Evolutionary conservation across 2,888 invertebrate genomes (phyloP), one percentile per base, ranked within the genome.

Genomic region (Chesias legatella): DNA sequence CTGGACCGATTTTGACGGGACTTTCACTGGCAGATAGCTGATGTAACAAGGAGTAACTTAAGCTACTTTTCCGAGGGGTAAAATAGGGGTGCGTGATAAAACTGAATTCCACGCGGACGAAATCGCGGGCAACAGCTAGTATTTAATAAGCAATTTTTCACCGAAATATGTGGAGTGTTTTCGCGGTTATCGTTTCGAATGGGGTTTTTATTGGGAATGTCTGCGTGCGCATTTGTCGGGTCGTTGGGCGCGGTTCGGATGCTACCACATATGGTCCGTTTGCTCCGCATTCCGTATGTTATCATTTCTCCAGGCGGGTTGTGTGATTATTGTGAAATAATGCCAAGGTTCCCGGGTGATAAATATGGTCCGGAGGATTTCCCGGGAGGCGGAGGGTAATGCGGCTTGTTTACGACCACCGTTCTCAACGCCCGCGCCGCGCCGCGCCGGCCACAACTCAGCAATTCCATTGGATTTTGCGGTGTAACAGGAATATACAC

Each of bases 171-270:
- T 62, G 43, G 52, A 60, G 58, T 56, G 40, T 56, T 61, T 58
- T 61, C 56, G 43, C 44, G 47, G 52, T 59, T 53, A 72, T 74
- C 75, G 77, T 73, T 47, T 41, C 22, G 59, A 60, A 70, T 73
- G 62, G 63, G 57, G 60, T 72, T 79, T 79, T 78, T 79, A 82
- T 79, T 71, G 71, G 65, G 58, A 69, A 67, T 77, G 67, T 79
- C 68, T 74, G 68, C 60, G 63, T 55, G 22, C 57, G 73, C 70
- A 75, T 81, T 79, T 76, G 73, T 56, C 48, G 66, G 66, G 67
- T 76, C 73, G 79, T 76, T 67, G 56, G 57, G 13, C 5, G 13
- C 13, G 13, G 13, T 17, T 35, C 51, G 53, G 63, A 67, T 62
- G 61, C 60, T 57, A 42, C 44, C 69, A 53, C 79, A 80, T 73